These are phyloP conservation scores for Atta texana DNA, from an alignment of 1,140 invertebrate genomes.

Conservation along the genomic window DNA sequence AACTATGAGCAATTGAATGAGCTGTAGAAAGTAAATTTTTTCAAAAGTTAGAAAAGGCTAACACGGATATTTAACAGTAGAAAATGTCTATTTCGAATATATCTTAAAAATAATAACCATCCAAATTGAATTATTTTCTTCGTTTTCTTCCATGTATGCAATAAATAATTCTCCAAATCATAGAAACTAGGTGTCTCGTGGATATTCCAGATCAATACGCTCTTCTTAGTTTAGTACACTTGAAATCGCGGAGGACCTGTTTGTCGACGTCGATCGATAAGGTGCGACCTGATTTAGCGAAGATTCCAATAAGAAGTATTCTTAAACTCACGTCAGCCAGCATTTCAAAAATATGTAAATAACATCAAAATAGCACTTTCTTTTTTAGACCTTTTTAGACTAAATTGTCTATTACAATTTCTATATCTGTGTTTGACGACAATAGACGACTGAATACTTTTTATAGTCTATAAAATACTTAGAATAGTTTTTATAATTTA, in stretches of 20 bases:
- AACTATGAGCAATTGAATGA: no score
- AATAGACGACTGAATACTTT: not conserved
- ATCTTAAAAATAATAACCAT: not conserved
- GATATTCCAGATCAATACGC: slow-evolving; percentile 57
- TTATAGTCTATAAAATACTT: not conserved
- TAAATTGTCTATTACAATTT: not conserved
- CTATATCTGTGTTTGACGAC: not conserved
- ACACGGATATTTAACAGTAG: not conserved
- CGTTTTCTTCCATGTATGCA: not conserved
- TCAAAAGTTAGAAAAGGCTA: no score
- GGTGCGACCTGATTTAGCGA: slow-evolving; percentile 53
- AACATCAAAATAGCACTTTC: not conserved
- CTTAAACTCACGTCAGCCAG: not conserved
- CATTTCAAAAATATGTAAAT: not conserved
- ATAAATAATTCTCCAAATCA: slow-evolving; percentile 43
- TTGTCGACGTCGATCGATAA: slow-evolving; percentile 62
- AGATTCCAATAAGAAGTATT: not conserved
- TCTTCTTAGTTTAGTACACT: slow-evolving; percentile 32
- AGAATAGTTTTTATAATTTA: no score
- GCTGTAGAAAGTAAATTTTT: no score
- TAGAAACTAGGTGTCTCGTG: slow-evolving; percentile 1
- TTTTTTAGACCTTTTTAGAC: not conserved
- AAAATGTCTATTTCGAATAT: not conserved
- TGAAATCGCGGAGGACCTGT: slow-evolving; percentile 30
- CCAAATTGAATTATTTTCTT: not conserved